These are phyloP conservation scores for Cinclus mexicanus DNA, from an alignment of 2,113 vertebrate genomes.

Conservation along the genomic window DNA sequence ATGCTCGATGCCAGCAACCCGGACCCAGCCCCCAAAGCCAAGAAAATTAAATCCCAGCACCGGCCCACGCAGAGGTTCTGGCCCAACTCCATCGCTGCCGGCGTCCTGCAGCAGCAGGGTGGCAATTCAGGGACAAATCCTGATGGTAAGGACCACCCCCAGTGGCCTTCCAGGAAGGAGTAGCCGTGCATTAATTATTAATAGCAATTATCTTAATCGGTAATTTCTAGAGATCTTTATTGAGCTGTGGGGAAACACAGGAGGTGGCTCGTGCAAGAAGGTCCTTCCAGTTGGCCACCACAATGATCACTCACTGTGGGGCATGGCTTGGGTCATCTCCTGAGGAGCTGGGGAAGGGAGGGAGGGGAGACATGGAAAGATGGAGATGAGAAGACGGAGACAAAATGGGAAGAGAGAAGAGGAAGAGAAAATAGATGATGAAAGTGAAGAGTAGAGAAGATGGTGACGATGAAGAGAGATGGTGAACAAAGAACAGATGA, in stretches of 20 bases:
- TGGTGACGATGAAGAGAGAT: not conserved
- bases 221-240: not conserved
- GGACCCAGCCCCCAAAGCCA: constrained; percentile 95
- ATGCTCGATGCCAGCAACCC: constrained; percentile 99
- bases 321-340: not conserved
- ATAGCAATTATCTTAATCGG: not conserved
- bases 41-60: constrained; percentile 99
- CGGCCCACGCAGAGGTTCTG: constrained; percentile 97
- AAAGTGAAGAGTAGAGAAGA: not conserved
- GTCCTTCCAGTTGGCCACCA: not conserved
- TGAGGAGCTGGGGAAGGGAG: not conserved
- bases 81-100: constrained; percentile 97
- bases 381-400: not conserved
- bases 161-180: not conserved
- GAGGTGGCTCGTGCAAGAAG: not conserved
- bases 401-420: not conserved
- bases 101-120: constrained; percentile 91
- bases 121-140: constrained; percentile 84
- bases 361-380: not conserved
- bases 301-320: fast-evolving
- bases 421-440: not conserved
- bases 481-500: not conserved
- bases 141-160: constrained; percentile 78
- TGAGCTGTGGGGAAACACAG: not conserved
- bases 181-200: too few relatives aligned